Base-by-base conservation (phyloP, 2,888 invertebrate genomes). In the Pheosia gnoma region DNA sequence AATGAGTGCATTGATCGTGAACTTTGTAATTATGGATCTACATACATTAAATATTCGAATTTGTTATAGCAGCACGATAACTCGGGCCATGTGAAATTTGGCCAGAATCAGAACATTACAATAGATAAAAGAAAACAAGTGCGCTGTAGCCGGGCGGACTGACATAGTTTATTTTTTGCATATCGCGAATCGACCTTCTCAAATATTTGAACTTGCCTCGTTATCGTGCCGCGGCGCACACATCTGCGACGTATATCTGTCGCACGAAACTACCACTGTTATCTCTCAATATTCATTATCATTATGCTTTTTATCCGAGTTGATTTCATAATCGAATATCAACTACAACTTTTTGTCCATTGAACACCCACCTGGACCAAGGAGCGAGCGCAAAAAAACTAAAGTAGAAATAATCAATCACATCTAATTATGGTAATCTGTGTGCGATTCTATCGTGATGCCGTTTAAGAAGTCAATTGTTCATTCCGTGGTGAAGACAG, bases 171-270 rank as follows among this genome's bases (percentile, higher is more conserved):
- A 77, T 74, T 82, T 79, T 81, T 77, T 67, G 69, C 74, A 67
- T 78, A 81, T 84, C 82, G 78, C 79, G 71, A 71, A 80, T 77
- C 83, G 85, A 87, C 86, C 88, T 88, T 85, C 84, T 79, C 78
- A 78, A 84, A 84, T 87, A 85, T 87, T 87, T 89, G 84, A 85
- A 85, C 85, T 87, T 85, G 81, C 70, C 76, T 81, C 67, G 63
- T 77, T 82, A 81, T 83, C 82, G 74, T 72, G 74, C 66, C 68
- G 69, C 64, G 67, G 63, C 65, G 58, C 63, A 73, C 63, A 73
- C 70, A 79, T 81, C 73, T 74, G 70, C 59, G 64, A 69, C 67
- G 58, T 68, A 78, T 82, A 83, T 81, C 79, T 71, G 61, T 58
- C 60, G 59, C 68, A 61, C 66, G 67, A 69, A 70, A 70, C 75